A percentile compares a stretch with the other conserved stretches of the same genome.
Conservation (phyloP, 2,113 vertebrate genomes). For the Phaethornis superciliosus region DNA sequence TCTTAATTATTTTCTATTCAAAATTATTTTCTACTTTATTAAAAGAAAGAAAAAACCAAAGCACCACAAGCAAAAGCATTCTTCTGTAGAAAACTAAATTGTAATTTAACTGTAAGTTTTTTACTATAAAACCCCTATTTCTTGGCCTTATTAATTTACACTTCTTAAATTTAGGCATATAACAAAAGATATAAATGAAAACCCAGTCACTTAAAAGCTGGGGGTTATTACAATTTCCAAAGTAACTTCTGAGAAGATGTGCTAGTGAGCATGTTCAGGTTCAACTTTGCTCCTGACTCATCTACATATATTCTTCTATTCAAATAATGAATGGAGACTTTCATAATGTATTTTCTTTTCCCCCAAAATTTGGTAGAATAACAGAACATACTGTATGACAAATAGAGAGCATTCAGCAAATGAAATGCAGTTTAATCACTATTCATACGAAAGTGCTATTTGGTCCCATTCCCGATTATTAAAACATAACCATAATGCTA, state of each 20-base stretch:
- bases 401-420: neutral
- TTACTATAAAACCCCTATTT: neutral
- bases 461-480: neutral
- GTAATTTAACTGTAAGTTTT: neutral
- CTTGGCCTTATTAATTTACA: neutral
- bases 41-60: neutral
- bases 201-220: neutral
- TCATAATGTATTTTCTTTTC: neutral
- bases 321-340: neutral
- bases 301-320: neutral
- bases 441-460: neutral
- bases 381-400: neutral
- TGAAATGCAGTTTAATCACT: neutral
- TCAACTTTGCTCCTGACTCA: neutral
- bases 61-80: neutral
- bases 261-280: neutral
- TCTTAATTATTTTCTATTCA: constrained; percentile 6
- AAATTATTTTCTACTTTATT: constrained; percentile 1
- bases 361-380: neutral
- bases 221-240: rapidly evolving
- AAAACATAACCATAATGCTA: neutral
- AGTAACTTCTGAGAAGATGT: neutral
- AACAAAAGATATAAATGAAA: neutral
- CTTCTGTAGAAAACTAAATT: neutral
- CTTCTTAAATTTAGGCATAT: neutral